Percentiles rank a stretch among this genome's conserved stretches.
phyloP scores from a whole-genome alignment of 2,888 invertebrate genomes.

The Clanis bilineata region DNA sequence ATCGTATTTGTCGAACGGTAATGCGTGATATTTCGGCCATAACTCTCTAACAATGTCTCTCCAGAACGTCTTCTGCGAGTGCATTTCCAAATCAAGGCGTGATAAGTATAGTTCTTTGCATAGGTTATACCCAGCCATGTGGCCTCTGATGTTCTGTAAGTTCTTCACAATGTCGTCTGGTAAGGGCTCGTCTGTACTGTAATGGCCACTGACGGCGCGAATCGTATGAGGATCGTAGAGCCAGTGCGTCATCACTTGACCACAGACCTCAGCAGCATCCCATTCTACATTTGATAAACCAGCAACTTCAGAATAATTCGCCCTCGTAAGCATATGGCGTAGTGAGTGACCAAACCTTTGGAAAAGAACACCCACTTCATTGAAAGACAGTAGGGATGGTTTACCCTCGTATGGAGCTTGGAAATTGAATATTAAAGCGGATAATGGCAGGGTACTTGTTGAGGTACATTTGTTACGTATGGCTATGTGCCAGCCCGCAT shows the following conservation, averaged over 20 bases:
- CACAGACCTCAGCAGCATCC: constrained; percentile 94
- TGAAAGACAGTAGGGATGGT: constrained; percentile 88
- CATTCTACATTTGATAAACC: constrained; percentile 95
- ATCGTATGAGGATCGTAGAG: constrained; percentile 84
- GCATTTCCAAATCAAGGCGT: constrained; percentile 91
- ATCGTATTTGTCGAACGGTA: constrained; percentile 90
- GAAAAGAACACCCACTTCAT: constrained; percentile 89
- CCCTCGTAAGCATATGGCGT: constrained; percentile 92
- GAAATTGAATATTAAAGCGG: constrained; percentile 93
- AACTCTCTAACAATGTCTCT: constrained; percentile 87
- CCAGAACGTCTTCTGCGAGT: constrained; percentile 91
- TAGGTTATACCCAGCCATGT: constrained; percentile 90
- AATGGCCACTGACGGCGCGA: constrained; percentile 87
- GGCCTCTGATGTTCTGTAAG: constrained; percentile 84
- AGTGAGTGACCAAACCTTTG: constrained; percentile 93
- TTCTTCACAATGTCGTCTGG: constrained; percentile 85
- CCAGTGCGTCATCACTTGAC: constrained; percentile 92
- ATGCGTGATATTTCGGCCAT: constrained; percentile 91
- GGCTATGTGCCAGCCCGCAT: constrained; percentile 90
- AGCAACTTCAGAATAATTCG: constrained; percentile 91
- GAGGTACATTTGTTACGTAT: constrained; percentile 87
- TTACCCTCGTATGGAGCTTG: constrained; percentile 83
- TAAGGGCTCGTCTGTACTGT: constrained; percentile 87
- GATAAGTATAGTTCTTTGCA: constrained; percentile 92
- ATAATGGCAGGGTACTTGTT: constrained; percentile 86